Evolutionary conservation across 2,888 invertebrate species (phyloP), one percentile per base, ranked within the genome.

Genomic region (Steromphala cineraria): DNA sequence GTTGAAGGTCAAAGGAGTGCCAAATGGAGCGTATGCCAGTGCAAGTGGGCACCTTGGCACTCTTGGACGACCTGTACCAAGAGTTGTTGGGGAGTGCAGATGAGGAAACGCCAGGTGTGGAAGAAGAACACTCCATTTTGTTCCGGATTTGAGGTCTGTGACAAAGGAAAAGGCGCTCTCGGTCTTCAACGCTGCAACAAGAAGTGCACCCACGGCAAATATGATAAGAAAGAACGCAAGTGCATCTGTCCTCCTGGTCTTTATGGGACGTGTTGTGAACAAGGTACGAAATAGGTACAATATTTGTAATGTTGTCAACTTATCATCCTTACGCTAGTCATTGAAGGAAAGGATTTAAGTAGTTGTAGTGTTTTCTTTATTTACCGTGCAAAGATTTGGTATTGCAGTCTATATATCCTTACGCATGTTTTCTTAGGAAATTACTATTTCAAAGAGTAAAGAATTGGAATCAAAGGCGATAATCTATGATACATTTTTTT

Each of bases 1-100:
- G 62, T 62, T 28, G 17, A 7, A 15, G 78, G 40, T 46, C 67
- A 28, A 17, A 40, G 19, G 19, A 62, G 62, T 24, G 2, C 46
- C 13, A 53, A 52, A 8, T 78, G 78, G 78, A 67, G 40, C 10
- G 24, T 46, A 1, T 78, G 78, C 36, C 21, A 24, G 3, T 78
- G 78, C 62, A 62, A 62, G n/a, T 78, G 78, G 78, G 52, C 40
- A 19, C 8, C 78, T 17, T 78, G 78, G 78, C 24, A 40, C 21
- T 36, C 62, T 8, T 78, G 78, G 78, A 62, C 78, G 0, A 24
- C 19, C 17, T 78, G 78, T 52, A 67, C 67, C 17, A n/a, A 46
- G n/a, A 78, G 7, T 15, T 78, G 78, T 36, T 56, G 78, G 28
- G 78, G 78, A 4, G 62, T 40, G 17, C 78, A 78, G 46, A 21